Conservation (phyloP, 2,888 invertebrate species). For the Cylindroiulus punctatus region DNA sequence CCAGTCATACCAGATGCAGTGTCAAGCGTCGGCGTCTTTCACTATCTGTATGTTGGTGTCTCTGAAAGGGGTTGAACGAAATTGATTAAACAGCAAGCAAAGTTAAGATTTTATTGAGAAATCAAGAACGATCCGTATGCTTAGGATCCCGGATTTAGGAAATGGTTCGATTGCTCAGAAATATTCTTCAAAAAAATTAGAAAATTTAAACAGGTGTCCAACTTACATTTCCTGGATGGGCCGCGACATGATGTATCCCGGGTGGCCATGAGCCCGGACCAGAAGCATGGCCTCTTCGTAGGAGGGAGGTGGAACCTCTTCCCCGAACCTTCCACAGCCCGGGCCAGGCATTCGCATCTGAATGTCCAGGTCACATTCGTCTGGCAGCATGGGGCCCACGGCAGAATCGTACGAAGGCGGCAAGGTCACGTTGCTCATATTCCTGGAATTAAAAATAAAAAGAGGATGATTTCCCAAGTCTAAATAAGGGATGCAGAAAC, state of each 20-base stretch:
- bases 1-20: not conserved
- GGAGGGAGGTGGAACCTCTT: conserved; percentile 60
- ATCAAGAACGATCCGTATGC: too few relatives aligned
- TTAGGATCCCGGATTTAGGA: too few relatives aligned
- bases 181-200: too few relatives aligned
- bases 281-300: conserved; percentile 60
- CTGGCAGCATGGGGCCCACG: conserved; percentile 58
- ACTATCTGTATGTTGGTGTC: not conserved
- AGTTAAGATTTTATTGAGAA: not conserved
- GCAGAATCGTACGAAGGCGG: conserved; percentile 60
- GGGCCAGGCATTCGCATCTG: conserved; percentile 56
- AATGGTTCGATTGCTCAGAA: too few relatives aligned
- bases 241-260: not conserved
- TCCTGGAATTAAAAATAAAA: conserved; percentile 55
- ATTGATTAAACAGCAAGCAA: not conserved
- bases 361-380: conserved; percentile 12
- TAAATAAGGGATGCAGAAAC: too few relatives aligned
- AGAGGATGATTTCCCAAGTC: too few relatives aligned
- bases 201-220: not conserved
- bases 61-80: too few relatives aligned
- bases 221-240: conserved; percentile 28
- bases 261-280: conserved; percentile 44
- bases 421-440: conserved; percentile 59
- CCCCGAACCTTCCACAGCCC: conserved; percentile 48
- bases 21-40: conserved; percentile 5